These are phyloP conservation scores for Porites lutea DNA, from an alignment of 64 coral and sea anemone genomes.

Conservation along the genomic window DNA sequence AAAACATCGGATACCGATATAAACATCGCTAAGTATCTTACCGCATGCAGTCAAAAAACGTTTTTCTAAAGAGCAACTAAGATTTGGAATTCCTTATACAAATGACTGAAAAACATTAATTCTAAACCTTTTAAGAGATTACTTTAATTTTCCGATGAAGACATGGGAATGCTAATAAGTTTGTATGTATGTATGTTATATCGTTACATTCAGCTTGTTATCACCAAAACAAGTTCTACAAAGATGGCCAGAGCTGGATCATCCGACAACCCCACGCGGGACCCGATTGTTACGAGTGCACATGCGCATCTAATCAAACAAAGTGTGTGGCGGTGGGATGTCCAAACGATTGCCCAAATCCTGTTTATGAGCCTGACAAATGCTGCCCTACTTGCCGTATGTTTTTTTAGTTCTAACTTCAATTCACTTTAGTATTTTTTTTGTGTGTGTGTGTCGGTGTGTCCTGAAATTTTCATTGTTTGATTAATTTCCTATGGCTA, in stretches of 20 bases:
- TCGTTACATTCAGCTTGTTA: conserved; percentile 15
- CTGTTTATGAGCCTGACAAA: conserved; percentile 27
- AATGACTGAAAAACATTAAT: too few relatives aligned
- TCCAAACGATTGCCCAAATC: not conserved
- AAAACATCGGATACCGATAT: too few relatives aligned
- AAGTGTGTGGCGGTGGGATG: not conserved
- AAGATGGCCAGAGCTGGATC: conserved; percentile 28
- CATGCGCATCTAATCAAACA: not conserved
- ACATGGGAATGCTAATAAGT: too few relatives aligned
- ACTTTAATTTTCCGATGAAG: not conserved
- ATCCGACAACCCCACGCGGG: not conserved
- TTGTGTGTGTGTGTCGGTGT: too few relatives aligned
- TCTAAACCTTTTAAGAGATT: not conserved
- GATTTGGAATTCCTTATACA: too few relatives aligned
- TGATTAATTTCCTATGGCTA: not conserved
- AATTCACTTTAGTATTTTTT: not conserved
- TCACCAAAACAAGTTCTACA: not conserved
- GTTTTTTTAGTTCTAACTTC: not conserved
- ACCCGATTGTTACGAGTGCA: conserved; percentile 4
- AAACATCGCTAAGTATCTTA: too few relatives aligned
- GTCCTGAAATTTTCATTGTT: too few relatives aligned
- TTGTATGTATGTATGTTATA: not conserved
- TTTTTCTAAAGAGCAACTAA: too few relatives aligned
- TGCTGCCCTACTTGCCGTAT: conserved; percentile 20
- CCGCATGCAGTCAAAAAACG: too few relatives aligned